Evolutionary conservation across 2,797 vertebrate species (phyloP), one percentile per base, ranked within the genome.

Genomic region (Poecile montanus): DNA sequence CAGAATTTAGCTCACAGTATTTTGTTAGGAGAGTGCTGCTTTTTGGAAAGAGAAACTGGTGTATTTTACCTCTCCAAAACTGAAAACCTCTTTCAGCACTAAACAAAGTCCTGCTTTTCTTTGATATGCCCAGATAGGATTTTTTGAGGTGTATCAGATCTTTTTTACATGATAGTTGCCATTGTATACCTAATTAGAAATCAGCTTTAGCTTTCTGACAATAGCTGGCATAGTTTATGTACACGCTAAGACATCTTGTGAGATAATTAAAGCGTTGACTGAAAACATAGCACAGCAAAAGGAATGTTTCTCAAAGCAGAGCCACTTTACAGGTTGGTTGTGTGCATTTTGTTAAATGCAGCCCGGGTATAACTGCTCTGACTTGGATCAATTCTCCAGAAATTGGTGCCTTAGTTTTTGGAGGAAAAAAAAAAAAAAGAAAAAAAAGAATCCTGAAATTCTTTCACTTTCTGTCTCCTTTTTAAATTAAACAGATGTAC

Each of bases 181-280:
- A 72, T 73, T 94, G 82, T 88, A 51, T 45, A 77, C 50, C 79
- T 91, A 92, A 90, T 73, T 85, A 96, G 60, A 95, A 96, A 91
- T 63, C 66, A 90, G 54, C 42, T 83, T 89, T 66, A 82, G 66
- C 53, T 67, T 88, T 94, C 74, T 94, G 88, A 92, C 85, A 91
- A 66, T 79, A 70, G 80, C 81, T 96, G 92, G 94, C 94, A 86
- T 7, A 3, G 84, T 53, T 58, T 82, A n/a, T 32, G 42, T 82
- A 83, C 62, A 34, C 60, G 72, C 56, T 76, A 70, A 96, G 92
- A 85, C 82, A 89, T 82, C 82, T 95, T 89, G n/a, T 79, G 93
- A 95, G 94, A 95, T 95, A 96, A 97, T 97, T 92, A 95, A 93
- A 88, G 74, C 0, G 68, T 90, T 97, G 96, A 96, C 48, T 94